phyloP scores from a whole-genome alignment of 2,113 vertebrate genomes.

The Campylorhamphus procurvoides region DNA sequence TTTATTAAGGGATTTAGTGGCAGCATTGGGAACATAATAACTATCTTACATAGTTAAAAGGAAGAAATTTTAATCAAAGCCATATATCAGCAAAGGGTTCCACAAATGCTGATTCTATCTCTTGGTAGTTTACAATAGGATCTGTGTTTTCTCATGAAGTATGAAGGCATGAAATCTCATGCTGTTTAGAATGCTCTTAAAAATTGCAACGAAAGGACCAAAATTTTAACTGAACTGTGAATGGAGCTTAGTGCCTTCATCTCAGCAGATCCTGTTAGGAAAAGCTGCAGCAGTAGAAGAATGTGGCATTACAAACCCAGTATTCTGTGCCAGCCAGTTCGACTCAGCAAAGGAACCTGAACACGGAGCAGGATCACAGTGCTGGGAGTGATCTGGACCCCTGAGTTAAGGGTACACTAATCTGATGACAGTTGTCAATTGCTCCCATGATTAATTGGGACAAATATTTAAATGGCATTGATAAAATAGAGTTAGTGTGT shows the following conservation, averaged over 20 bases:
- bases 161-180: not conserved
- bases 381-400: not conserved
- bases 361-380: rapidly evolving
- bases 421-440: not conserved
- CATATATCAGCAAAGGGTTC: not conserved
- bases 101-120: not conserved
- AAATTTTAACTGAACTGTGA: not conserved
- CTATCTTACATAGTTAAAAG: not conserved
- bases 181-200: not conserved
- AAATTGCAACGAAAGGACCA: not conserved
- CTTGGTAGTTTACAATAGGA: not conserved
- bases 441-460: not conserved
- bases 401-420: not conserved
- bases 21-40: not conserved
- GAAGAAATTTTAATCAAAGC: not conserved
- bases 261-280: not conserved
- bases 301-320: rapidly evolving
- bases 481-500: not conserved
- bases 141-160: not conserved
- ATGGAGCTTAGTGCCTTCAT: not conserved
- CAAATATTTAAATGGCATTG: not conserved
- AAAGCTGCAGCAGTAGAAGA: not conserved
- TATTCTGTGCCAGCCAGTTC: not conserved
- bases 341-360: not conserved
- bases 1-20: not conserved